Evolutionary conservation across 1,140 invertebrate genomes (phyloP).

Genomic region (Drosophila hydei): DNA sequence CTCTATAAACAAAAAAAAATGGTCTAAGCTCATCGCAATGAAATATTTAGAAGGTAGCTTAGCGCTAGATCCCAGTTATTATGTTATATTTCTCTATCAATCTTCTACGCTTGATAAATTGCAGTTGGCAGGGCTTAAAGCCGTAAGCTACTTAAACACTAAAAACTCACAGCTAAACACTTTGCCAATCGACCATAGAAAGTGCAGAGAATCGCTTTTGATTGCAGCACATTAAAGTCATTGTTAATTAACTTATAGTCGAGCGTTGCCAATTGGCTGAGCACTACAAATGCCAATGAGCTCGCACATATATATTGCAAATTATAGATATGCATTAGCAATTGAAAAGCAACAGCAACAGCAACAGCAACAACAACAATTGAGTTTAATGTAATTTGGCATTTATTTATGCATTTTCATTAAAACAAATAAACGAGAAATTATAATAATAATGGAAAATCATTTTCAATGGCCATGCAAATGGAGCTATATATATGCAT

Average conservation of each 20-base stretch:
- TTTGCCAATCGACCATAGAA: slow-evolving; percentile 1
- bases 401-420: slow-evolving; percentile 76
- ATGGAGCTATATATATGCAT: slow-evolving; percentile 9
- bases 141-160: not conserved
- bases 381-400: slow-evolving; percentile 77
- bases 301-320: slow-evolving; percentile 44
- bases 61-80: not conserved
- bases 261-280: slow-evolving; percentile 38
- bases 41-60: not conserved
- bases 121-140: not conserved
- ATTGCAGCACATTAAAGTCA: slow-evolving; percentile 34
- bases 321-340: slow-evolving; percentile 60
- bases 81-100: slow-evolving; percentile 3
- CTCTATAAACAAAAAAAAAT: not conserved
- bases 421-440: slow-evolving; percentile 72
- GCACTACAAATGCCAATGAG: slow-evolving; percentile 45
- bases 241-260: slow-evolving; percentile 71
- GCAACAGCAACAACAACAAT: slow-evolving; percentile 36
- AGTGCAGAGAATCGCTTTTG: slow-evolving; percentile 1
- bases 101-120: slow-evolving; percentile 1
- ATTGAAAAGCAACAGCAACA: slow-evolving; percentile 3
- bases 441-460: slow-evolving; percentile 68
- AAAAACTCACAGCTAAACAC: not conserved
- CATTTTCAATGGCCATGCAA: slow-evolving; percentile 51
- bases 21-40: slow-evolving; percentile 9